Percentiles rank a stretch among this genome's conserved stretches.
Evolutionary conservation across 2,113 vertebrate species (phyloP).

Genomic region (Melanostigma gelatinosum): DNA sequence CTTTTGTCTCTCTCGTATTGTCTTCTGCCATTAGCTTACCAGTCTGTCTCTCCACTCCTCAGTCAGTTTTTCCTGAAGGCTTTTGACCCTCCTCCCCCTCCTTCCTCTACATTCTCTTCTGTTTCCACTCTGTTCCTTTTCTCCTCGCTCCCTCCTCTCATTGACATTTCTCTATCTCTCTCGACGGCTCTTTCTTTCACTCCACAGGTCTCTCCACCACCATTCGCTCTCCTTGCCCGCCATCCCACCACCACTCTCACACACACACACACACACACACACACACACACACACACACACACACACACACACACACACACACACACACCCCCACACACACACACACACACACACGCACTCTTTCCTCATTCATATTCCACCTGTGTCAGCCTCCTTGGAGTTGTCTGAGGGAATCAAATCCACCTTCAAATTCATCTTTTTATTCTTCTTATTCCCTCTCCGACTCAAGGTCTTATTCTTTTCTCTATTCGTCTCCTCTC

Average conservation of each 20-base stretch:
- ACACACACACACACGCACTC: constrained; percentile 30
- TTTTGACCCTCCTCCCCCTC: constrained; percentile 41
- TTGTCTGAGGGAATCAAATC: constrained; percentile 78
- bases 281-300: constrained; percentile 27
- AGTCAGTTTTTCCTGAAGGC: constrained; percentile 51
- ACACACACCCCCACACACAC: constrained; percentile 29
- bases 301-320: constrained; percentile 26
- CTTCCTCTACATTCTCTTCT: constrained; percentile 17
- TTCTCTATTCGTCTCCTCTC: constrained; percentile 46
- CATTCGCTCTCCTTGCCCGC: constrained; percentile 14
- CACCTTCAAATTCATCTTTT: constrained; percentile 78
- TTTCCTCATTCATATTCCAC: constrained; percentile 78
- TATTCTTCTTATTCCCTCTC: constrained; percentile 71
- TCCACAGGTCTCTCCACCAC: constrained; percentile 41
- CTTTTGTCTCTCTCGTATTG: constrained; percentile 61
- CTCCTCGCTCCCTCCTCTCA: constrained; percentile 33
- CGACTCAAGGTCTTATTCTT: constrained; percentile 67
- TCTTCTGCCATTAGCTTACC: constrained; percentile 58
- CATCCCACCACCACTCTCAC: constrained; percentile 5
- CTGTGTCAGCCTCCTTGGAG: constrained; percentile 77
- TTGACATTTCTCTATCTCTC: constrained; percentile 50
- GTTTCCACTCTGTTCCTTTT: constrained; percentile 14
- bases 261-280: constrained; percentile 7
- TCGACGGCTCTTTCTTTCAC: constrained; percentile 23
- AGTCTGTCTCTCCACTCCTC: constrained; percentile 42